phyloP scores from a whole-genome alignment of 2,113 vertebrate species.

The Sceloporus tristichus region DNA sequence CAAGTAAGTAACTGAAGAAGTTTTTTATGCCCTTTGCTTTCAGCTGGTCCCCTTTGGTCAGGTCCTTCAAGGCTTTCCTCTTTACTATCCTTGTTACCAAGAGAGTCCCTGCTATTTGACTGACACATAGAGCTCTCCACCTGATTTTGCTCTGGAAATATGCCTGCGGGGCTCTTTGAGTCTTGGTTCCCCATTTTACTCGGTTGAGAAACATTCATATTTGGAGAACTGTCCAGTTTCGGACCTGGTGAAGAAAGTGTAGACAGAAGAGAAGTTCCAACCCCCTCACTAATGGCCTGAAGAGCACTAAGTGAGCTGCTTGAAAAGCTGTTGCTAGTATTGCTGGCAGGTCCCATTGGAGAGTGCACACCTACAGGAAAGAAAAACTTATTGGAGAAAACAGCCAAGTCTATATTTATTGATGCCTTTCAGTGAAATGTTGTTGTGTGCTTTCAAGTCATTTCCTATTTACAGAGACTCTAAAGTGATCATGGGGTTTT shows the following conservation, averaged over 20 bases:
- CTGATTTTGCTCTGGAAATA: constrained; percentile 84
- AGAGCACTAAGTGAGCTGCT: constrained; percentile 97
- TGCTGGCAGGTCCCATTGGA: constrained; percentile 86
- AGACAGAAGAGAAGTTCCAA: constrained; percentile 92
- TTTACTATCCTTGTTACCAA: constrained; percentile 81
- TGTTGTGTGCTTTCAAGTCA: no score
- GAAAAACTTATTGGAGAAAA: constrained; percentile 31
- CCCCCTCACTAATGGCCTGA: constrained; percentile 97
- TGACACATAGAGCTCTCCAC: constrained; percentile 88
- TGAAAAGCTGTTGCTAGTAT: constrained; percentile 85
- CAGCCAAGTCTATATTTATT: background rate
- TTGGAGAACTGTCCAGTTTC: constrained; percentile 91
- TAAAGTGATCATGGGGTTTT: no score
- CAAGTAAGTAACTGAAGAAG: constrained; percentile 94
- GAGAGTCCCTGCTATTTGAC: constrained; percentile 85
- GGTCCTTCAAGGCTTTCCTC: constrained; percentile 74
- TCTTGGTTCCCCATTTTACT: constrained; percentile 83
- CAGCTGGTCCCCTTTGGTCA: constrained; percentile 85
- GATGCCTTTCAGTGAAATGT: background rate
- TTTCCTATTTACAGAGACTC: no score
- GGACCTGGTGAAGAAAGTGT: constrained; percentile 91
- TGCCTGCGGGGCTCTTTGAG: constrained; percentile 88
- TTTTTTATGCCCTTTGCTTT: constrained; percentile 94
- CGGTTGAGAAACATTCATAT: constrained; percentile 84
- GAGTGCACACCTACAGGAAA: constrained; percentile 87